phyloP scores from a whole-genome alignment of 2,888 invertebrate species.

The Apomyelois bistriatella region DNA sequence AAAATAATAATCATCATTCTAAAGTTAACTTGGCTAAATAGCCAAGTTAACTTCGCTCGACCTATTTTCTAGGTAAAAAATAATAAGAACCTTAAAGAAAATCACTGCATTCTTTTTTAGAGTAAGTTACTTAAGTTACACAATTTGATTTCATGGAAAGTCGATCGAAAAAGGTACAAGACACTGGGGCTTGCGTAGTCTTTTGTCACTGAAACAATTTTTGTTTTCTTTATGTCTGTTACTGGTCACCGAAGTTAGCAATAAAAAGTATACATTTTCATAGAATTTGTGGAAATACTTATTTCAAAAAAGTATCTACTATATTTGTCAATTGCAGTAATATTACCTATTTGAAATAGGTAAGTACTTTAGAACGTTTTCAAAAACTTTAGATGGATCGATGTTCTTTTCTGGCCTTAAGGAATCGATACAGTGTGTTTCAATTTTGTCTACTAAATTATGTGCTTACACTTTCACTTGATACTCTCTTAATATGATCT shows the following conservation, averaged over 20 bases:
- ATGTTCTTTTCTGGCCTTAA: no score
- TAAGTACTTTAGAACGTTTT: no score
- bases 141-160: conserved; percentile 11
- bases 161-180: conserved; percentile 12
- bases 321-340: no score
- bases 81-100: conserved; percentile 8
- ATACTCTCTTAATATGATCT: no score
- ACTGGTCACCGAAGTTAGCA: not conserved
- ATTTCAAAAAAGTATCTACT: no score
- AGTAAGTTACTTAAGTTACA: conserved; percentile 7
- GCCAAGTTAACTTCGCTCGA: conserved; percentile 2
- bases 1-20: no score
- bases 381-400: no score
- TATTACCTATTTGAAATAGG: no score
- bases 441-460: not conserved
- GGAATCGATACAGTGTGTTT: no score
- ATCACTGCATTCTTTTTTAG: not conserved
- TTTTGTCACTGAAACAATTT: conserved; percentile 10
- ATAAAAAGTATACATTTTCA: not conserved
- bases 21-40: no score
- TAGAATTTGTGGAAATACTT: no score
- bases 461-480: no score
- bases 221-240: conserved; percentile 6
- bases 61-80: conserved; percentile 3
- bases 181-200: conserved; percentile 12